Base-by-base conservation (phyloP, 2,797 vertebrate species). In the Ctenochaetus hawaiiensis region DNA sequence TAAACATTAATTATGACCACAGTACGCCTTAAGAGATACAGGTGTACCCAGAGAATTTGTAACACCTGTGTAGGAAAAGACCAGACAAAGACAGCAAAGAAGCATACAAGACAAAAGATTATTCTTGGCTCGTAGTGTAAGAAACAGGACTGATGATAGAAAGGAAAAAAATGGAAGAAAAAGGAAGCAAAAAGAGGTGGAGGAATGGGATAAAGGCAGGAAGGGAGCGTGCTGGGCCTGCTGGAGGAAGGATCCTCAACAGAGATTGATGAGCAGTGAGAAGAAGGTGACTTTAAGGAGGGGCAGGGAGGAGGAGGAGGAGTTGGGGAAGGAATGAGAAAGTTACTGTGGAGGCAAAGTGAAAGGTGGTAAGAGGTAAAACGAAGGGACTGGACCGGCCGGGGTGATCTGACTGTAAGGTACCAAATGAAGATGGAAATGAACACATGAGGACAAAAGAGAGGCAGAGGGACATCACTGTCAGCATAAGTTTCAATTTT, bases 261-360 rank as follows among this genome's bases (percentile, higher is more conserved):
- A 84, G 89, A 93, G 91, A 93, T 59, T 91, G 91, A 91, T 94
- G 91, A 93, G 85, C 77, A 89, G n/a, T 79, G 62, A 65, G 80
- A 72, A 75, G 89, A 95, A 96, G 93, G 91, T 94, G 94, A 95
- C 91, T 90, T 89, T 83, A 91, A 90, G 78, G 85, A 93, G 73
- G 59, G 78, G 44, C 22, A 30, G 26, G 26, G 26, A 30, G 26
- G n/a, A 74, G 61, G 57, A 67, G 80, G 77, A 74, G 81, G 66
- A 71, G 81, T 58, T 54, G 67, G 69, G 39, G 43, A 67, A 61
- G 51, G 37, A 69, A 69, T 64, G 77, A 65, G 30, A 84, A 78
- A 66, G 41, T 80, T 80, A 63, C 62, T 41, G 61, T 68, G 57
- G 61, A 86, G 65, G 72, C 39, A 77, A 78, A 76, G 63, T 49